Evolutionary conservation across 2,113 vertebrate genomes (phyloP).

Genomic region (Actenoides lindsayi): DNA sequence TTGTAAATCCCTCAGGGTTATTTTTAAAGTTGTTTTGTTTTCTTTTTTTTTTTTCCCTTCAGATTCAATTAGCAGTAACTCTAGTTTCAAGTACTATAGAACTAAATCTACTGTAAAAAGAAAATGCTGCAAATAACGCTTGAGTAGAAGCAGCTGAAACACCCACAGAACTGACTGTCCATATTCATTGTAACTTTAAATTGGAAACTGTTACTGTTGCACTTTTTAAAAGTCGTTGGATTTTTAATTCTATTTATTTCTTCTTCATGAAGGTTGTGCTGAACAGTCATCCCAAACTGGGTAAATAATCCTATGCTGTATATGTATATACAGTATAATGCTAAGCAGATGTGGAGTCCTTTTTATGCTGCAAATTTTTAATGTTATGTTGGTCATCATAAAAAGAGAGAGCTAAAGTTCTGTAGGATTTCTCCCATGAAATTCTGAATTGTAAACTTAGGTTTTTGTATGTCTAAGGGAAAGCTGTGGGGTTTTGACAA

Average conservation of each 20-base stretch:
- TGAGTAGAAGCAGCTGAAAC: slow-evolving; percentile 44
- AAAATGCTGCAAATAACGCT: slow-evolving; percentile 65
- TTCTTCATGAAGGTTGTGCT: slow-evolving; percentile 61
- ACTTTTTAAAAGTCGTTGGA: slow-evolving; percentile 54
- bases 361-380: slow-evolving; percentile 57
- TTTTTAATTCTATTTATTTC: slow-evolving; percentile 75
- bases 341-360: slow-evolving; percentile 49
- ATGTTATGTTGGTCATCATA: slow-evolving; percentile 22
- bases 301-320: slow-evolving; percentile 35
- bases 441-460: slow-evolving; percentile 65
- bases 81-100: slow-evolving; percentile 56
- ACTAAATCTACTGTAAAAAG: slow-evolving; percentile 70
- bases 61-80: slow-evolving; percentile 56
- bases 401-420: slow-evolving; percentile 46
- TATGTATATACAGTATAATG: slow-evolving; percentile 28
- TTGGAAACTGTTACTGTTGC: slow-evolving; percentile 61
- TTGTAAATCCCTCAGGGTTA: slow-evolving; percentile 83
- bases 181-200: slow-evolving; percentile 4
- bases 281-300: slow-evolving; percentile 53
- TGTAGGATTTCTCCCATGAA: slow-evolving; percentile 60
- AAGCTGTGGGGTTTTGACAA: slow-evolving; percentile 64
- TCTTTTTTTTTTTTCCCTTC: not conserved
- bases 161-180: slow-evolving; percentile 49
- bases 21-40: slow-evolving; percentile 45
- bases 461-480: slow-evolving; percentile 73